Evolutionary conservation across 2,888 invertebrate species (phyloP), one percentile per base, ranked within the genome.

Genomic region (Thymelicus lineola): DNA sequence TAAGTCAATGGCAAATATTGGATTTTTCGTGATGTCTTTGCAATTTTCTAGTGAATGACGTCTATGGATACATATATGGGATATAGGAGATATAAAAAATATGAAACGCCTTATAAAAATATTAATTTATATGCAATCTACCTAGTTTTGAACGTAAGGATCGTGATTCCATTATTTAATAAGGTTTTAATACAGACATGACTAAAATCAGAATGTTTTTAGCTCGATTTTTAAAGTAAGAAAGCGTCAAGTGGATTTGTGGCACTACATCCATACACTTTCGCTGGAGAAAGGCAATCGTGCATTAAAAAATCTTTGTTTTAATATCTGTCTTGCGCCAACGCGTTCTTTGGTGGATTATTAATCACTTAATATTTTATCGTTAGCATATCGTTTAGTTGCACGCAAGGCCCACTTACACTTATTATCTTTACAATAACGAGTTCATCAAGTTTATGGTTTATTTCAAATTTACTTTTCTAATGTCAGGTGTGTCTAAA

Each of bases 271-370:
- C 90, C 88, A 90, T 85, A 88, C 88, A 92, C 92, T 93, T 93
- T 93, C 92, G 80, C 91, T 79, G 80, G 92, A 85, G 93, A 93
- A 92, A 93, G 92, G 87, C 82, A 86, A 87, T 91, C 87, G 87
- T 85, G 87, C 89, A 86, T 87, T 86, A 87, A 90, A 87, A 42
- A 85, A 84, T 88, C 86, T 87, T 88, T 89, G 87, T 64, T 89
- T 77, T 75, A 75, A 71, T 72, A 73, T 65, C 68, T 48, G 63
- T 58, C 69, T 62, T 70, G 69, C 59, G 64, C 63, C 71, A 69
- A 48, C 66, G 58, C 58, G 55, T 55, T 17, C 14, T 59, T 17
- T 38, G 14, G 42, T 45, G 12, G 70, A 53, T 53, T 70, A 64
- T 66, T 64, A 68, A 66, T 59, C 66, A 63, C 45, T 68, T 70